Evolutionary conservation across 2,888 invertebrate species (phyloP).

Genomic region (Marasmarcha lunaedactyla): DNA sequence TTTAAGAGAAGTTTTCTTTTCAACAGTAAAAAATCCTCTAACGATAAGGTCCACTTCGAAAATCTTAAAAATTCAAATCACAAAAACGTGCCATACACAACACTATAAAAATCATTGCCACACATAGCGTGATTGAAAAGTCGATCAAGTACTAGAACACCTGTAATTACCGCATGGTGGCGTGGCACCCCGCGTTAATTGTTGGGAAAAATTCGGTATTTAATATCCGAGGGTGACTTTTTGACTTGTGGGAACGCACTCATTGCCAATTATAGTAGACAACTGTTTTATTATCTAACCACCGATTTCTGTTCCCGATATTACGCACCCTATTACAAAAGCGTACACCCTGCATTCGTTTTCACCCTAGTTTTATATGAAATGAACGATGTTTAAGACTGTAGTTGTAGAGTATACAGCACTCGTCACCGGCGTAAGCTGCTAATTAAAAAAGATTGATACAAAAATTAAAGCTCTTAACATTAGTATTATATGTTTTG

Average conservation of each 20-base stretch:
- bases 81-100: no score
- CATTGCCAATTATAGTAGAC: slow-evolving; percentile 66
- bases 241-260: slow-evolving; percentile 60
- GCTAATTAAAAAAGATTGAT: not conserved
- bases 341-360: no score
- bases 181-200: slow-evolving; percentile 24
- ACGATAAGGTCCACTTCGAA: no score
- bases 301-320: slow-evolving; percentile 34
- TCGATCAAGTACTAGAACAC: slow-evolving; percentile 36
- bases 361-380: not conserved
- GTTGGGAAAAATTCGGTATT: slow-evolving; percentile 46
- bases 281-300: slow-evolving; percentile 48
- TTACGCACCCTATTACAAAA: no score
- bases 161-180: slow-evolving; percentile 35
- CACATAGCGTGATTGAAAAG: slow-evolving; percentile 32
- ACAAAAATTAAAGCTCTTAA: not conserved
- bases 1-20: no score
- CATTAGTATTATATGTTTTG: not conserved
- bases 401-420: not conserved
- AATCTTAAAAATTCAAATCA: no score
- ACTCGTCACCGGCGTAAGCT: not conserved
- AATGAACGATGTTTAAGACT: not conserved
- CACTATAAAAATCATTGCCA: no score
- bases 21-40: no score
- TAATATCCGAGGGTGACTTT: slow-evolving; percentile 54